Evolutionary conservation across 2,888 invertebrate species (phyloP).

Genomic region (Noctua comes): DNA sequence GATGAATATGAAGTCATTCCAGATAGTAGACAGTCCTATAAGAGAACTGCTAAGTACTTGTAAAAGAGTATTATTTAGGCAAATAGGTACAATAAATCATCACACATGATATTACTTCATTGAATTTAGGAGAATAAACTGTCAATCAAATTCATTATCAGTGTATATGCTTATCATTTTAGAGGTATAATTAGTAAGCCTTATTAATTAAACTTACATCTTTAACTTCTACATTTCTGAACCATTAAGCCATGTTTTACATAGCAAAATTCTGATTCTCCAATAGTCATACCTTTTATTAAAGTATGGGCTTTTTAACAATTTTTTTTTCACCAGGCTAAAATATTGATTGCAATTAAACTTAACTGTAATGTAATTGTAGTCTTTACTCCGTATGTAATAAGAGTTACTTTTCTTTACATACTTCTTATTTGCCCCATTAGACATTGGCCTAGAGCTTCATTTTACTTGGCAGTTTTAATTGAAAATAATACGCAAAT

Average conservation of each 20-base stretch:
- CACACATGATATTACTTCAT: neutral
- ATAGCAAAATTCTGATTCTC: neutral
- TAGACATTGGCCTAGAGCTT: slow-evolving; percentile 62
- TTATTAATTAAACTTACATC: neutral
- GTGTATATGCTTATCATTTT: neutral
- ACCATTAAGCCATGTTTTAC: neutral
- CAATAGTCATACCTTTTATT: neutral
- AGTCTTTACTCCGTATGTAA: slow-evolving; percentile 7
- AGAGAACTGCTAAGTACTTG: neutral
- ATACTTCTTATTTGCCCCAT: slow-evolving; percentile 47
- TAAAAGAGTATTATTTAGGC: neutral
- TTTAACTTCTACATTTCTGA: neutral
- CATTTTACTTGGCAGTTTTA: slow-evolving; percentile 42
- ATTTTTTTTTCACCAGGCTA: slow-evolving; percentile 25
- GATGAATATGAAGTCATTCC: neutral
- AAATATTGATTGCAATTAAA: slow-evolving; percentile 63
- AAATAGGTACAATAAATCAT: neutral
- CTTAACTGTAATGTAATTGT: slow-evolving; percentile 31
- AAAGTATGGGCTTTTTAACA: slow-evolving; percentile 4
- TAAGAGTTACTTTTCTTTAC: slow-evolving; percentile 58
- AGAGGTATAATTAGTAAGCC: neutral
- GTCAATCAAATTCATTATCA: slow-evolving; percentile 1
- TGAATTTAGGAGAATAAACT: neutral
- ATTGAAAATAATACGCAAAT: slow-evolving; percentile 52
- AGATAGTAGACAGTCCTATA: neutral